A percentile compares a stretch with the other conserved stretches of the same genome.
These are phyloP conservation scores for Sandelia bainsii DNA, from an alignment of 2,797 vertebrate species.

Conservation along the genomic window DNA sequence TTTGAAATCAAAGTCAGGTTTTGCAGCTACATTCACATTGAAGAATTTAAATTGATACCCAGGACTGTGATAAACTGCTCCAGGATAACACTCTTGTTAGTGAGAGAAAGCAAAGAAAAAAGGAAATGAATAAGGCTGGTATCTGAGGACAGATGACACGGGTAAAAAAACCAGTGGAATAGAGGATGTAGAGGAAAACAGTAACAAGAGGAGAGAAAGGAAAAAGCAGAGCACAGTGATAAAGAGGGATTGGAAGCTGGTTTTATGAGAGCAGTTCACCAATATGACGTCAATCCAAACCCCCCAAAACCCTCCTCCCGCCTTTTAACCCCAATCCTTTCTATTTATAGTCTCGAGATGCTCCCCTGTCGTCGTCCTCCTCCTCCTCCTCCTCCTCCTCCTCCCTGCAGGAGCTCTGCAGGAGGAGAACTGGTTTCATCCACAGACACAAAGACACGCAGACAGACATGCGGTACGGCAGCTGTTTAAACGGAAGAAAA, in stretches of 20 bases:
- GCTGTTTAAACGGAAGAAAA: constrained; percentile 19
- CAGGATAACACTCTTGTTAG: rapidly evolving
- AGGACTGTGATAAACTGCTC: background rate
- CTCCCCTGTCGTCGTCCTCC: constrained; percentile 16
- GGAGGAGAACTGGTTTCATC: constrained; percentile 42
- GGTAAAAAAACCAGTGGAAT: no score
- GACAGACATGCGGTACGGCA: background rate
- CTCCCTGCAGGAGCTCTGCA: constrained; percentile 37
- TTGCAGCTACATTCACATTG: background rate
- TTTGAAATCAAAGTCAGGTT: rapidly evolving
- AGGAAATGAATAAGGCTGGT: background rate
- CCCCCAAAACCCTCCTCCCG: constrained; percentile 39
- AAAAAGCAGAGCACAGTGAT: background rate
- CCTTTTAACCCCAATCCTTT: constrained; percentile 63
- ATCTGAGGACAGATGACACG: background rate
- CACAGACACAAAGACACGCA: constrained; percentile 8
- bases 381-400: constrained; percentile 24
- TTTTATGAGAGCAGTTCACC: constrained; percentile 37
- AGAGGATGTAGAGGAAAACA: background rate
- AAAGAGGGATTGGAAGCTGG: constrained; percentile 18
- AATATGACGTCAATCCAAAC: constrained; percentile 70
- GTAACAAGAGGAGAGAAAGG: background rate
- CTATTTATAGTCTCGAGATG: constrained; percentile 68
- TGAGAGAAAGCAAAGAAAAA: background rate
- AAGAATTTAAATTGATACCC: rapidly evolving